Evolutionary conservation across 2,797 vertebrate species (phyloP), one percentile per base, ranked within the genome.

Genomic region (Tolypeutes matacus): DNA sequence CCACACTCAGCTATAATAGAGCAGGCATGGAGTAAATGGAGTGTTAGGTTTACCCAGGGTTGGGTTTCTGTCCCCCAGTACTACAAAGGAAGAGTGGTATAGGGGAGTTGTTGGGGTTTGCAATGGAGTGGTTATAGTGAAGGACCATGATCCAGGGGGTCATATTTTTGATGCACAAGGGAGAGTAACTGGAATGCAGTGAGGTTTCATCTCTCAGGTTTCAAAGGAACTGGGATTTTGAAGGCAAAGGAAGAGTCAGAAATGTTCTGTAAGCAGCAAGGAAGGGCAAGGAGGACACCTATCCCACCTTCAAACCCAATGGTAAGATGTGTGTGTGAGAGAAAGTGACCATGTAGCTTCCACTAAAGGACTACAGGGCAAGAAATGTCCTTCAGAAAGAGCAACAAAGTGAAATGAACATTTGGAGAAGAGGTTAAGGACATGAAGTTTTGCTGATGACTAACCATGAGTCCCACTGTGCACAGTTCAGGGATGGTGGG

Each of bases 51-150:
- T 93, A 64, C 60, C 21, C 56, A 56, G 36, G 72, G 27, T 86
- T 80, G 5, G 49, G 7, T 56, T 96, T 95, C 92, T 81, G 14
- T 86, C 53, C 34, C 18, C 4, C 89, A 56, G 39, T 92, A 85
- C 39, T 39, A 53, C 34, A 89, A 53, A 18, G 53, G 53, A 53
- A 53, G 53, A 53, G 15, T 3, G 17, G 15, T 53, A 3, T 53
- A 18, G 18, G 15, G 15, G 53, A 17, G 53, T 53, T 53, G 53
- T 53, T 53, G 14, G 15, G 53, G 14, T 53, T 53, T 53, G 53
- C 53, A 17, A 18, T 4, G 53, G 15, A 53, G 53, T 53, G 53
- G 53, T 53, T 53, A 53, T 15, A 53, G 53, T 53, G 53, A 36
- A 80, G 34, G 34, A 75, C 42, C 60, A 49, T 75, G 39, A 81